Evolutionary conservation across 2,797 vertebrate species (phyloP).

Genomic region (Leuciscus waleckii): DNA sequence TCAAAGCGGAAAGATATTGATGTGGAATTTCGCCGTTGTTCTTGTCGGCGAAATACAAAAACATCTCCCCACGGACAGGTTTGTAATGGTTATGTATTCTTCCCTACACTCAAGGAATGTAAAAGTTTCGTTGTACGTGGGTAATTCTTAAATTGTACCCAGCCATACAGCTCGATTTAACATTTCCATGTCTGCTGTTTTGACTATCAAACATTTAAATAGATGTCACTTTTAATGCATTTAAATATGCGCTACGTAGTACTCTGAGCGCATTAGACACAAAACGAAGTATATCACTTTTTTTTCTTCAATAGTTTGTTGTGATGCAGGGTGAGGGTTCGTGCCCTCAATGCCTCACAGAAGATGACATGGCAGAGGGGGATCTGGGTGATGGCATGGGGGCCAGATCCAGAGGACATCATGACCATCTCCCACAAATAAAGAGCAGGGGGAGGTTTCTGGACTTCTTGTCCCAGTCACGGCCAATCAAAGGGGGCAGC

Average conservation of each 20-base stretch:
- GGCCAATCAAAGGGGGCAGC: slow-evolving; percentile 21
- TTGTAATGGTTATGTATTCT: not conserved
- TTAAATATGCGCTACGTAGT: not conserved
- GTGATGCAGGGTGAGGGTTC: slow-evolving; percentile 66
- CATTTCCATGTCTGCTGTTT: not conserved
- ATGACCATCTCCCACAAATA: slow-evolving; percentile 55
- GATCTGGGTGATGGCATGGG: slow-evolving; percentile 87
- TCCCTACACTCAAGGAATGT: not conserved
- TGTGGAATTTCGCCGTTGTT: not conserved
- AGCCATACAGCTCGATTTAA: not conserved
- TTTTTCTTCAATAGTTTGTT: not conserved
- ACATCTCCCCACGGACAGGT: not conserved
- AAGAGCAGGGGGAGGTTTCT: slow-evolving; percentile 37
- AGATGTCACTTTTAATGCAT: not conserved
- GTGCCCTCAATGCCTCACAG: slow-evolving; percentile 62
- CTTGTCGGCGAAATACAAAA: slow-evolving; percentile 3
- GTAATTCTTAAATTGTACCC: too few relatives aligned
- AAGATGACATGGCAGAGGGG: slow-evolving; percentile 88
- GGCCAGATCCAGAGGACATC: slow-evolving; percentile 70
- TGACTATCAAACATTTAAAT: slow-evolving; percentile 24
- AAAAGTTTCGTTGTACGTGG: not conserved
- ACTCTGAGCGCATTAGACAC: too few relatives aligned
- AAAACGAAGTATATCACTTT: not conserved
- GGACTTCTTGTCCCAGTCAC: slow-evolving; percentile 41
- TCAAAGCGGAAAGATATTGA: not conserved